A percentile compares a stretch with the other conserved stretches of the same genome.
Conservation (phyloP, 2,797 vertebrate genomes). For the Psittacula echo region DNA sequence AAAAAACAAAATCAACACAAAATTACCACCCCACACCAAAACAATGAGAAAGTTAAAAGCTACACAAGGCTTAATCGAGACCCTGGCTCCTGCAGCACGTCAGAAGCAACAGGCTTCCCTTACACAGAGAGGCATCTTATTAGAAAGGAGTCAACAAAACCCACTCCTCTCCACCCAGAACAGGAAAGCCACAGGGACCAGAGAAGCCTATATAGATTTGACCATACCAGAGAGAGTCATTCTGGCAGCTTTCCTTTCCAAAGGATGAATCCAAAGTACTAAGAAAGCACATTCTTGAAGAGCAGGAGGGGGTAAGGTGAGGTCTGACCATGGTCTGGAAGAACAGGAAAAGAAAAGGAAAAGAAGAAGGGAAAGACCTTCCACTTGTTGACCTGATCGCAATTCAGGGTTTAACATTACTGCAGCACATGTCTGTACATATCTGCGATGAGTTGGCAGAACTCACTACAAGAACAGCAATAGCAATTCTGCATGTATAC, state of each 20-base stretch:
- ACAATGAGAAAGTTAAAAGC: neutral
- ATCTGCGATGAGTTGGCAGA: neutral
- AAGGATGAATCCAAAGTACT: neutral
- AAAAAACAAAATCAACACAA: neutral
- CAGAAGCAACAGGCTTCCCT: neutral
- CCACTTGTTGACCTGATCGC: neutral
- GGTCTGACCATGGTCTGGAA: neutral
- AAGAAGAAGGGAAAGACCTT: neutral
- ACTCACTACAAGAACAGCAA: neutral
- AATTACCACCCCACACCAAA: neutral
- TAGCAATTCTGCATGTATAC: accelerated
- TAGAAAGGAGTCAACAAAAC: neutral
- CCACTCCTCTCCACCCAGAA: neutral
- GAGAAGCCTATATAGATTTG: neutral
- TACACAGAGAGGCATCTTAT: neutral
- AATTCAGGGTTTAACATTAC: neutral
- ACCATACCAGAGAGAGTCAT: neutral
- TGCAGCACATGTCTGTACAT: accelerated
- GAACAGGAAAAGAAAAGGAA: neutral
- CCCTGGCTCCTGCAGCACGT: neutral
- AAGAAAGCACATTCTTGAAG: neutral
- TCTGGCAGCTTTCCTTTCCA: neutral
- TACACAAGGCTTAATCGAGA: neutral
- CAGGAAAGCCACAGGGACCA: neutral
- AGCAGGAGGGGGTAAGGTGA: neutral